These are phyloP conservation scores for Cephus sareptanus DNA, from an alignment of 2,888 invertebrate species.

Conservation along the genomic window DNA sequence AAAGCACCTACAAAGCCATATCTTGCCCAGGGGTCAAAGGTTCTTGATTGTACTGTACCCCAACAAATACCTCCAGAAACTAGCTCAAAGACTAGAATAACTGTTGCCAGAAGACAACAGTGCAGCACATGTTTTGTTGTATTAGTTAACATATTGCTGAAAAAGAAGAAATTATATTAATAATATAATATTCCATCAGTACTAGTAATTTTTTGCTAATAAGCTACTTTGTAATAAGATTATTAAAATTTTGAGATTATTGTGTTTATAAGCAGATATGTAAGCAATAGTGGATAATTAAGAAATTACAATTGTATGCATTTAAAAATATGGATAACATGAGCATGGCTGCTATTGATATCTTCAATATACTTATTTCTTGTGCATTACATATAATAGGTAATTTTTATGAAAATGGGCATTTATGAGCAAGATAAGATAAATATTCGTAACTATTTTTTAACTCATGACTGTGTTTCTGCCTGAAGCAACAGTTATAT, in stretches of 20 bases:
- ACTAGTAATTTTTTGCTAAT: background rate
- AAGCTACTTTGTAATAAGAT: background rate
- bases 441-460: background rate
- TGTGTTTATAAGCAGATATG: background rate
- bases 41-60: constrained; percentile 64
- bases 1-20: constrained; percentile 83
- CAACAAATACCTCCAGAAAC: constrained; percentile 55
- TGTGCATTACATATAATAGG: background rate
- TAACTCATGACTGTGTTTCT: background rate
- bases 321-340: background rate
- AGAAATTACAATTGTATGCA: background rate
- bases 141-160: constrained; percentile 69
- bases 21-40: constrained; percentile 83
- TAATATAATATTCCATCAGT: background rate
- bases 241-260: background rate
- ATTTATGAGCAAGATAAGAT: background rate
- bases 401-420: background rate
- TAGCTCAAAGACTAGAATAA: constrained; percentile 80
- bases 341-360: background rate
- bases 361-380: background rate
- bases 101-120: constrained; percentile 78
- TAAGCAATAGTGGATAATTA: background rate
- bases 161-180: background rate
- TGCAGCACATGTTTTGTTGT: constrained; percentile 84
- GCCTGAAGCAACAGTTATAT: background rate